Evolutionary conservation across 1,140 invertebrate genomes (phyloP).

Genomic region (Leptinotarsa defecta): DNA sequence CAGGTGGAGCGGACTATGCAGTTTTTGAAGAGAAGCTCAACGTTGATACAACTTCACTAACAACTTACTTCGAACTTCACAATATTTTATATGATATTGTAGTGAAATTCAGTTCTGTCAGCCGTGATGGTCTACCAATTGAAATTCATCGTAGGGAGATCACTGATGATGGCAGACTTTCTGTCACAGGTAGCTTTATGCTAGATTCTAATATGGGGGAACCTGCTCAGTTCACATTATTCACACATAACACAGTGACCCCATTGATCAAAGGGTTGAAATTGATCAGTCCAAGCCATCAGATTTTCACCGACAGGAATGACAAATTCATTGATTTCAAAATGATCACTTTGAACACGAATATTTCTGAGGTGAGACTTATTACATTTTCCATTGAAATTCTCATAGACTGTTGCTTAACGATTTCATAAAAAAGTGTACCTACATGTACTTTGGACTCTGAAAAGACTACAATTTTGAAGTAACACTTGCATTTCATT

Average conservation of each 20-base stretch:
- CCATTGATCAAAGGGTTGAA: conserved; percentile 58
- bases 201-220: conserved; percentile 58
- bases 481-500: too few species aligned
- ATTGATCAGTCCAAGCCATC: conserved; percentile 58
- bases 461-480: too few species aligned
- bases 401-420: too few species aligned
- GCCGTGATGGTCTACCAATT: conserved; percentile 59
- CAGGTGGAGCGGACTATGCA: conserved; percentile 57
- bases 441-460: too few species aligned
- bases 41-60: conserved; percentile 57
- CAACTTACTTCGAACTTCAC: conserved; percentile 61
- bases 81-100: conserved; percentile 60
- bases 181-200: conserved; percentile 59
- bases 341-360: conserved; percentile 59
- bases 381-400: too few species aligned
- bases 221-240: conserved; percentile 58
- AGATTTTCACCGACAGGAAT: conserved; percentile 54
- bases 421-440: too few species aligned
- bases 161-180: conserved; percentile 55
- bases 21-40: conserved; percentile 61
- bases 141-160: conserved; percentile 61
- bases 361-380: conserved; percentile 59
- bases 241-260: conserved; percentile 58
- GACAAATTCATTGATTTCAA: conserved; percentile 59
- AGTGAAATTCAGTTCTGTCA: conserved; percentile 58